These are phyloP conservation scores for Tupaia chinensis DNA, from an alignment of 2,113 vertebrate genomes.

Conservation along the genomic window DNA sequence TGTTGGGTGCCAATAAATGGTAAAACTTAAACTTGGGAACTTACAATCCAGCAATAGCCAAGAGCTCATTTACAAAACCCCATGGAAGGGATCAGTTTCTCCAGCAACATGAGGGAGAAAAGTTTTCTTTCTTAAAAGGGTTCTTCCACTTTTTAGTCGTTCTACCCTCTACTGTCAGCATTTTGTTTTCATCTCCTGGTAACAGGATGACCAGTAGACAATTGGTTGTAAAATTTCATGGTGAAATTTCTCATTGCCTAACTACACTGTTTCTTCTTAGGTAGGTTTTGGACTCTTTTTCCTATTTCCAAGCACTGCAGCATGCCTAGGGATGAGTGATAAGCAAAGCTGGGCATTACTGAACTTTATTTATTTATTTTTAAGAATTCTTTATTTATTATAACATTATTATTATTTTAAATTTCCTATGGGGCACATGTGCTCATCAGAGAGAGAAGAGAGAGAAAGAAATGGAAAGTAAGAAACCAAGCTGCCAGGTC, in stretches of 20 bases:
- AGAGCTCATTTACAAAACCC: constrained; percentile 80
- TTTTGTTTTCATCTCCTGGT: constrained; percentile 22
- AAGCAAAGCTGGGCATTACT: background rate
- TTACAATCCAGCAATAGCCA: constrained; percentile 76
- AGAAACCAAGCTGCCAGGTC: too few relatives aligned
- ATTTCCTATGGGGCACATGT: too few relatives aligned
- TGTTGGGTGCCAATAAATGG: constrained; percentile 82
- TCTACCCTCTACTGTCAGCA: background rate
- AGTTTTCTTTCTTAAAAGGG: constrained; percentile 54
- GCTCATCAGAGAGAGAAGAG: too few relatives aligned
- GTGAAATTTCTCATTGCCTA: background rate
- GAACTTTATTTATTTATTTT: background rate
- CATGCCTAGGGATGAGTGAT: background rate
- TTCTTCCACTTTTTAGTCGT: constrained; percentile 21
- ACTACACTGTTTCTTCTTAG: background rate
- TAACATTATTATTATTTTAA: too few relatives aligned
- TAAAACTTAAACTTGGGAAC: constrained; percentile 81
- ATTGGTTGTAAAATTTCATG: background rate
- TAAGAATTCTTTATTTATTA: too few relatives aligned
- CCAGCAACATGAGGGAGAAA: constrained; percentile 16
- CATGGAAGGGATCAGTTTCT: constrained; percentile 17
- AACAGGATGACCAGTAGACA: background rate
- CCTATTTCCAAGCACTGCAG: background rate
- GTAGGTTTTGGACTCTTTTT: background rate
- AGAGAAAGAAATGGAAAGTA: too few relatives aligned